These are phyloP conservation scores for Lasioglossum villosulum DNA, from an alignment of 2,888 invertebrate species.

Conservation along the genomic window DNA sequence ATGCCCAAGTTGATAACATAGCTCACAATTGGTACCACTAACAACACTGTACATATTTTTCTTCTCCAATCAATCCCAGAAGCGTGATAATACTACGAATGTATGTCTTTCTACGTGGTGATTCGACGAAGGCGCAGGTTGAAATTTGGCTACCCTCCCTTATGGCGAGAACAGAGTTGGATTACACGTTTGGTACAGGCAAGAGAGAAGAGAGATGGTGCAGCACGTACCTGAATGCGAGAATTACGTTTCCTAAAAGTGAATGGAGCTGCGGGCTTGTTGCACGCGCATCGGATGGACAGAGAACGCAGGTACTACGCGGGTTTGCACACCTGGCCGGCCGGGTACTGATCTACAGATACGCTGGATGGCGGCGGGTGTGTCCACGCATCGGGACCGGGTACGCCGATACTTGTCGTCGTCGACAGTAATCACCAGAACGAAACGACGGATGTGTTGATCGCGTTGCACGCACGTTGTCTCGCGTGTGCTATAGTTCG, in stretches of 20 bases:
- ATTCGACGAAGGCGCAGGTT: neutral
- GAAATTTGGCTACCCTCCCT: neutral
- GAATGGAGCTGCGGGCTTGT: slow-evolving; percentile 65
- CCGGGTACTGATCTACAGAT: slow-evolving; percentile 58
- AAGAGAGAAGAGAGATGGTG: slow-evolving; percentile 20
- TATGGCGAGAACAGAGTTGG: neutral
- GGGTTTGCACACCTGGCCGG: slow-evolving; percentile 62
- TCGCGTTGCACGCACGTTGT: slow-evolving; percentile 25
- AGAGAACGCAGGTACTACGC: slow-evolving; percentile 71
- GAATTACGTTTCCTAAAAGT: slow-evolving; percentile 72
- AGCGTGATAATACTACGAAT: neutral
- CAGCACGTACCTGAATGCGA: slow-evolving; percentile 72
- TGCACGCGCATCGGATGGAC: slow-evolving; percentile 68
- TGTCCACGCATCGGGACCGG: slow-evolving; percentile 61
- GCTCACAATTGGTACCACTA: neutral
- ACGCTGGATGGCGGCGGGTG: slow-evolving; percentile 60
- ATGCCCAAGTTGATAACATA: neutral
- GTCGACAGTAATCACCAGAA: slow-evolving; percentile 7
- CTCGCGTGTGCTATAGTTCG: slow-evolving; percentile 1
- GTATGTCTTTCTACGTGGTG: neutral
- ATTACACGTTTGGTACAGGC: neutral
- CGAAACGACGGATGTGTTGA: slow-evolving; percentile 27
- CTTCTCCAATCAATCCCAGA: neutral
- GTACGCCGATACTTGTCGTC: slow-evolving; percentile 33
- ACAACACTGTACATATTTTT: neutral